Evolutionary conservation across 2,888 invertebrate species (phyloP).

Genomic region (Gisinianus flammeolus): DNA sequence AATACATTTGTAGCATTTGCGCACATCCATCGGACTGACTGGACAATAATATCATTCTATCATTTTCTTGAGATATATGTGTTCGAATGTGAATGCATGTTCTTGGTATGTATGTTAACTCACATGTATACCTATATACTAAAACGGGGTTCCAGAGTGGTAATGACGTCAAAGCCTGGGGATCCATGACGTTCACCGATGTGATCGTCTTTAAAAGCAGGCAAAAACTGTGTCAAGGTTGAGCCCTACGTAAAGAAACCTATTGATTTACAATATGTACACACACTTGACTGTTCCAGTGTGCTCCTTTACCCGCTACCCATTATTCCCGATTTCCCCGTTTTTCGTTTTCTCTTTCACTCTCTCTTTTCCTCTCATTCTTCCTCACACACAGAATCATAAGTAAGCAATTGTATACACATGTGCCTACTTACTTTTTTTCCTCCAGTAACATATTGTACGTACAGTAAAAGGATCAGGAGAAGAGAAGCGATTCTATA

Average conservation of each 20-base stretch:
- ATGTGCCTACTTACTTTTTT: too few relatives aligned
- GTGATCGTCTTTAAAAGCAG: conserved; percentile 25
- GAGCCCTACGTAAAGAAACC: neutral
- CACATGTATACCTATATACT: neutral
- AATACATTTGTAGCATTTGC: too few relatives aligned
- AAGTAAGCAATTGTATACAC: too few relatives aligned
- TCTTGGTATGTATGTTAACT: neutral
- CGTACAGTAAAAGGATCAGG: too few relatives aligned
- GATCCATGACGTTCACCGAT: conserved; percentile 25
- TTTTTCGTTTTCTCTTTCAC: neutral
- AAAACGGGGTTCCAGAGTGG: neutral
- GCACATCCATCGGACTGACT: too few relatives aligned
- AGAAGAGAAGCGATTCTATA: neutral
- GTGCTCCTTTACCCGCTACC: neutral
- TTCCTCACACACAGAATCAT: neutral
- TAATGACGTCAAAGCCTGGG: conserved; percentile 28
- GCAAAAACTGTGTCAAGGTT: conserved; percentile 37
- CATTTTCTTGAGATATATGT: neutral
- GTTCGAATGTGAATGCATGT: neutral
- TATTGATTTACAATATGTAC: conserved; percentile 1
- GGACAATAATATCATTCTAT: neutral
- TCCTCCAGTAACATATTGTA: too few relatives aligned
- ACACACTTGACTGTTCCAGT: conserved; percentile 3
- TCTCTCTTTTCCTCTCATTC: neutral
- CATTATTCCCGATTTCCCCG: neutral